phyloP scores from a whole-genome alignment of 2,888 invertebrate species.

The Drymonia ruficornis region DNA sequence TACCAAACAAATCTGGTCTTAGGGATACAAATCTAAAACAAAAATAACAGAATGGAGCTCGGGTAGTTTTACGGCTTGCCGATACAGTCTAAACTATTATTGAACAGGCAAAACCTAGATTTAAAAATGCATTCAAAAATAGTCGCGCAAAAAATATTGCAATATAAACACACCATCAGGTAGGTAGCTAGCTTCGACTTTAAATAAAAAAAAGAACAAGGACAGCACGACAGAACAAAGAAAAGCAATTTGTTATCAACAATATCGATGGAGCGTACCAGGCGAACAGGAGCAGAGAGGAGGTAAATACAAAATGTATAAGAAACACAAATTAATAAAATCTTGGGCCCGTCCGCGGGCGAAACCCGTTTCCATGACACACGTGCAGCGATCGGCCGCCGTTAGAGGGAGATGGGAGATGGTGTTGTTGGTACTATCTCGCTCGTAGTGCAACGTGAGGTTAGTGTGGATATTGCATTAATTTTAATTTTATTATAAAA shows the following conservation, averaged over 20 bases:
- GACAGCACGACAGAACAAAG: slow-evolving; percentile 70
- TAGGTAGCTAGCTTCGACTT: slow-evolving; percentile 40
- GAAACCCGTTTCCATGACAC: slow-evolving; percentile 79
- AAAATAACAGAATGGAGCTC: no score
- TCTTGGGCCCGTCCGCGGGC: slow-evolving; percentile 67
- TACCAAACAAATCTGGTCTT: no score
- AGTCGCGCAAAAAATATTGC: not conserved
- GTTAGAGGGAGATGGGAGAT: slow-evolving; percentile 51
- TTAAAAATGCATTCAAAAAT: not conserved
- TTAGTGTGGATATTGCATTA: slow-evolving; percentile 53
- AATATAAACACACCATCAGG: slow-evolving; percentile 7
- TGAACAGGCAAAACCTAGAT: no score
- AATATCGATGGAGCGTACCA: slow-evolving; percentile 72
- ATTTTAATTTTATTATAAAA: not conserved
- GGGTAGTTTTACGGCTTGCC: no score
- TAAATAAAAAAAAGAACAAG: slow-evolving; percentile 52
- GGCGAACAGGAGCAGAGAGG: slow-evolving; percentile 60
- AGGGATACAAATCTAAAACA: no score
- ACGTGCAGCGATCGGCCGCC: slow-evolving; percentile 75
- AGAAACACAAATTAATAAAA: slow-evolving; percentile 83
- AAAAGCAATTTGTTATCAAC: slow-evolving; percentile 80
- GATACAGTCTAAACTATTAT: no score
- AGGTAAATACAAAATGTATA: slow-evolving; percentile 52
- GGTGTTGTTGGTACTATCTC: slow-evolving; percentile 33
- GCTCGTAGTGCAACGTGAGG: slow-evolving; percentile 57